phyloP scores from a whole-genome alignment of 2,888 invertebrate genomes.

The Thymelicus acteon region DNA sequence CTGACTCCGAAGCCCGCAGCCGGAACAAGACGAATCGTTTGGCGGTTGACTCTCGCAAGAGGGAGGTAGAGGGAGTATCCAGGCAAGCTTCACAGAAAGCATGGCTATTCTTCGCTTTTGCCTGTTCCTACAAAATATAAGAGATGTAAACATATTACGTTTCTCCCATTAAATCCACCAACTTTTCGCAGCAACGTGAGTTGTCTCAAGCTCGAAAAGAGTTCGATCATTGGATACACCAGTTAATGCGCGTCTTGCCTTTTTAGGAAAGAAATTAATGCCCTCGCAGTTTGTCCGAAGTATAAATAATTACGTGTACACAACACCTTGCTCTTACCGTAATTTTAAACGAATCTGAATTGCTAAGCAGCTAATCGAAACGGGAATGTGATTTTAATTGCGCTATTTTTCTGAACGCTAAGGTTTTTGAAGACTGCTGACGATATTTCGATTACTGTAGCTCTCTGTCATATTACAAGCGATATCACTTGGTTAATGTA shows the following conservation, averaged over 20 bases:
- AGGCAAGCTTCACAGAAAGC: too few relatives aligned
- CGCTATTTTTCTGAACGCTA: constrained; percentile 11
- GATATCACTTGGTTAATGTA: too few relatives aligned
- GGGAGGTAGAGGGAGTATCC: too few relatives aligned
- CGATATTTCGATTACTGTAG: too few relatives aligned
- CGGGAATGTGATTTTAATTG: constrained; percentile 22
- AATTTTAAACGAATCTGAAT: constrained; percentile 28
- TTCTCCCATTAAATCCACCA: background rate
- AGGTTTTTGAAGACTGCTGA: too few relatives aligned
- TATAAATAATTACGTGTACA: constrained; percentile 24
- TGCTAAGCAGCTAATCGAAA: constrained; percentile 14
- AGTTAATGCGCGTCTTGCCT: constrained; percentile 17
- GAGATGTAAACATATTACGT: background rate
- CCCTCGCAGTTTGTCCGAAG: constrained; percentile 22
- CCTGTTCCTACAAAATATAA: too few relatives aligned
- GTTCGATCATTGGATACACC: constrained; percentile 19
- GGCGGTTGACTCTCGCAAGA: too few relatives aligned
- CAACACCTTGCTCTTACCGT: constrained; percentile 9
- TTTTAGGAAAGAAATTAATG: constrained; percentile 29
- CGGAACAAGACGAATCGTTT: too few relatives aligned
- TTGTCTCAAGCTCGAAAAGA: background rate
- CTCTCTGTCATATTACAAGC: too few relatives aligned
- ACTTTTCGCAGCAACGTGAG: background rate
- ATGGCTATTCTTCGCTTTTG: too few relatives aligned
- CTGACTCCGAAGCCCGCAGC: too few relatives aligned